Conservation (phyloP, 2,888 invertebrate species). For the Ophion obscuratus region DNA sequence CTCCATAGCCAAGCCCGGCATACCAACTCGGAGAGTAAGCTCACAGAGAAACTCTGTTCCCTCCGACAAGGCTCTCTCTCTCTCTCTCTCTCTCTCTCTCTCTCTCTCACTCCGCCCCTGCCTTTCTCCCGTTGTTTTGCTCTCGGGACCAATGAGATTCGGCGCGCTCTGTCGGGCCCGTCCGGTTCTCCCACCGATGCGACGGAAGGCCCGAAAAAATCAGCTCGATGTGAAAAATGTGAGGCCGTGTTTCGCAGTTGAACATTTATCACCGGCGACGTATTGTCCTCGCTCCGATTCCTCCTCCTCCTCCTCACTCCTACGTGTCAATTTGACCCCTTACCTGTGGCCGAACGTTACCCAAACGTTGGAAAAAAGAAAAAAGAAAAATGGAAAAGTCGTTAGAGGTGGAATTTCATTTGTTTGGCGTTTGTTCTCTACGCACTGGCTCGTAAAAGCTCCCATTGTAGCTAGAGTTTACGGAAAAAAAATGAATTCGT, state of each 20-base stretch:
- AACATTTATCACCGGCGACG: conserved; percentile 61
- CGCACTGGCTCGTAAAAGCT: neutral
- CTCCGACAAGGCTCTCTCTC: neutral
- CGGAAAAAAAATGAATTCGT: neutral
- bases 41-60: neutral
- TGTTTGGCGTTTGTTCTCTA: neutral
- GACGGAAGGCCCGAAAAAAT: conserved; percentile 56
- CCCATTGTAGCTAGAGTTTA: neutral
- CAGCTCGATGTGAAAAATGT: conserved; percentile 71
- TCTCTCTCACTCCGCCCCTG: neutral
- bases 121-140: conserved; percentile 29
- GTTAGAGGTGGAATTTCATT: neutral
- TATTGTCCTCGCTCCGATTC: conserved; percentile 49
- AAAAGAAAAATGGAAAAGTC: neutral
- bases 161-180: conserved; percentile 11
- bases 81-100: conserved; percentile 3
- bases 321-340: neutral
- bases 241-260: conserved; percentile 71
- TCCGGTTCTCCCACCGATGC: conserved; percentile 58
- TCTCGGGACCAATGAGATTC: conserved; percentile 40
- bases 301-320: conserved; percentile 27
- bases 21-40: conserved; percentile 19
- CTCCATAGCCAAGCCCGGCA: neutral
- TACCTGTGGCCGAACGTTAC: neutral
- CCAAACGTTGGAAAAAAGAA: neutral